Evolutionary conservation across 2,113 vertebrate species (phyloP).

Genomic region (Turnix velox): DNA sequence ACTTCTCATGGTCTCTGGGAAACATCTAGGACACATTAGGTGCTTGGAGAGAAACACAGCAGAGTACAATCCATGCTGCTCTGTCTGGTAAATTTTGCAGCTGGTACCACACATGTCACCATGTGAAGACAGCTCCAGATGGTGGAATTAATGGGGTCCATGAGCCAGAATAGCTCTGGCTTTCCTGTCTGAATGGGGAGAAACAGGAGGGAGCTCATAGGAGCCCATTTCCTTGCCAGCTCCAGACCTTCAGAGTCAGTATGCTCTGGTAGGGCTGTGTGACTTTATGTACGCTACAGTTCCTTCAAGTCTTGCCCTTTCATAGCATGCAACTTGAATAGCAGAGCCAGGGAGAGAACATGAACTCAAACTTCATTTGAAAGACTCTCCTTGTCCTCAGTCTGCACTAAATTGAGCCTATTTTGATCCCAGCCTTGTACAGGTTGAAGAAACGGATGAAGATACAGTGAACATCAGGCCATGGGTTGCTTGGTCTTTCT

Average conservation of each 20-base stretch:
- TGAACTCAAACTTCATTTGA: background rate
- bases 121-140: background rate
- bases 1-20: background rate
- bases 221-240: background rate
- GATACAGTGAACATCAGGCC: background rate
- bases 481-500: background rate
- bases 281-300: background rate
- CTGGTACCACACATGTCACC: background rate
- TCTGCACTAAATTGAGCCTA: background rate
- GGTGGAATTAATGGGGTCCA: background rate
- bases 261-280: background rate
- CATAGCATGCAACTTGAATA: background rate
- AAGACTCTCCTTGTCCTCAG: background rate
- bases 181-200: background rate
- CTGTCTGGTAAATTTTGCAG: background rate
- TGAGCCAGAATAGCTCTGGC: background rate
- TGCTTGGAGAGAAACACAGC: background rate
- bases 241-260: background rate
- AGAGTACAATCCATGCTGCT: background rate
- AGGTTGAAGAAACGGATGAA: background rate
- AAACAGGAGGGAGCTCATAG: background rate
- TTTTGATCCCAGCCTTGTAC: background rate
- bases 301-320: background rate
- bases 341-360: background rate
- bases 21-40: background rate